phyloP scores from a whole-genome alignment of 2,113 vertebrate species.

The Scomber scombrus region DNA sequence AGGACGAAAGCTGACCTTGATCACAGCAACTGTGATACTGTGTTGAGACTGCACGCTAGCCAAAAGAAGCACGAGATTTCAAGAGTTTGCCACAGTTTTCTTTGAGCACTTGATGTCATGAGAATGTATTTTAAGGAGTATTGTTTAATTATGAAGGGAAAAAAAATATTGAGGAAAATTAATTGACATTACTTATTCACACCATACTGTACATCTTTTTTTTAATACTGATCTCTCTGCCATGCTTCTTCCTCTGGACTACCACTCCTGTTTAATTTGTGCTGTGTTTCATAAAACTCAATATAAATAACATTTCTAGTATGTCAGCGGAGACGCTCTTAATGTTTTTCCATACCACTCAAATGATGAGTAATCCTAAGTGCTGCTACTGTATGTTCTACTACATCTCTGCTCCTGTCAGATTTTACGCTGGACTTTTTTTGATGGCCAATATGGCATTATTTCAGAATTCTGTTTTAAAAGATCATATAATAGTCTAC shows the following conservation, averaged over 20 bases:
- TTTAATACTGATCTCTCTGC: background rate
- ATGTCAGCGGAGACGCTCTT: constrained; percentile 29
- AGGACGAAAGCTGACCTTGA: constrained; percentile 78
- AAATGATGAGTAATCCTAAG: constrained; percentile 30
- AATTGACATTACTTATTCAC: background rate
- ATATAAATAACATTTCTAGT: constrained; percentile 45
- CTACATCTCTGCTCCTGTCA: background rate
- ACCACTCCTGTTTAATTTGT: constrained; percentile 18
- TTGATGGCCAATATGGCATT: too few species aligned
- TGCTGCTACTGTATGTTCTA: constrained; percentile 1
- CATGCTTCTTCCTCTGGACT: background rate
- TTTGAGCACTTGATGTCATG: constrained; percentile 7
- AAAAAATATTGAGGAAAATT: background rate
- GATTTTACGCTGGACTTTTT: too few species aligned
- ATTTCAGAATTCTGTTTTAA: too few species aligned
- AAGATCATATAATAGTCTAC: too few species aligned
- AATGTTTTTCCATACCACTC: constrained; percentile 21
- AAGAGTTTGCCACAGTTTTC: background rate
- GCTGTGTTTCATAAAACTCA: constrained; percentile 49
- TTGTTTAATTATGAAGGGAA: background rate
- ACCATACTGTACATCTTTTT: background rate
- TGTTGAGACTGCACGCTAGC: constrained; percentile 44
- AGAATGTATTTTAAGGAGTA: background rate
- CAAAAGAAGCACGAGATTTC: constrained; percentile 7
- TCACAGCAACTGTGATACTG: constrained; percentile 58